These are phyloP conservation scores for Drosophila gunungcola DNA, from an alignment of 1,140 invertebrate species.

Conservation along the genomic window DNA sequence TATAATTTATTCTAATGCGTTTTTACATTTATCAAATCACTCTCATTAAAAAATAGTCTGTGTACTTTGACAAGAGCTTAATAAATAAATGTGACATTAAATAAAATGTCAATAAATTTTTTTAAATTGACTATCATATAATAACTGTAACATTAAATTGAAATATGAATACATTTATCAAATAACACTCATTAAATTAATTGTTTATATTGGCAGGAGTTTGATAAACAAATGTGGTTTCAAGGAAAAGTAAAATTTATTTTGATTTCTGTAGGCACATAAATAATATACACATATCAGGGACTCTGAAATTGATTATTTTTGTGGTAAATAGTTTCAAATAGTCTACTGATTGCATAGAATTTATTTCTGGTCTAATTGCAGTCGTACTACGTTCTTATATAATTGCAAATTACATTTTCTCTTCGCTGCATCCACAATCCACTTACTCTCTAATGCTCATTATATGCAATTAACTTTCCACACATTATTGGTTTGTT, in stretches of 20 bases:
- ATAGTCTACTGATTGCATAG: not conserved
- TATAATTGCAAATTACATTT: conserved; percentile 51
- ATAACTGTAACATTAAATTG: no score
- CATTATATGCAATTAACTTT: conserved; percentile 70
- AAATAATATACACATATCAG: no score
- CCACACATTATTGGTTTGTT: conserved; percentile 28
- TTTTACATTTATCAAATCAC: not conserved
- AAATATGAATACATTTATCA: no score
- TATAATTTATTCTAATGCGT: not conserved
- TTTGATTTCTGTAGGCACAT: no score
- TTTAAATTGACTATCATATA: no score
- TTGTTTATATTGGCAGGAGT: no score
- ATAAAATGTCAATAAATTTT: not conserved
- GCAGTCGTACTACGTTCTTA: conserved; percentile 4
- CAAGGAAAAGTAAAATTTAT: no score
- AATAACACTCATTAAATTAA: no score
- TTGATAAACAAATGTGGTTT: no score
- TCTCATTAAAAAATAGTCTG: no score
- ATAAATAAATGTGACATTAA: not conserved
- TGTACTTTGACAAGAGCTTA: no score
- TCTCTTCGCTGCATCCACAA: conserved; percentile 33
- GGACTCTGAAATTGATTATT: no score
- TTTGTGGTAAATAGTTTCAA: not conserved
- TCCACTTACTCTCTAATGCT: conserved; percentile 54
- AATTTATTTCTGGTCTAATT: conserved; percentile 14